Evolutionary conservation across 1,140 invertebrate genomes (phyloP).

Genomic region (Diploscapter pachys): DNA sequence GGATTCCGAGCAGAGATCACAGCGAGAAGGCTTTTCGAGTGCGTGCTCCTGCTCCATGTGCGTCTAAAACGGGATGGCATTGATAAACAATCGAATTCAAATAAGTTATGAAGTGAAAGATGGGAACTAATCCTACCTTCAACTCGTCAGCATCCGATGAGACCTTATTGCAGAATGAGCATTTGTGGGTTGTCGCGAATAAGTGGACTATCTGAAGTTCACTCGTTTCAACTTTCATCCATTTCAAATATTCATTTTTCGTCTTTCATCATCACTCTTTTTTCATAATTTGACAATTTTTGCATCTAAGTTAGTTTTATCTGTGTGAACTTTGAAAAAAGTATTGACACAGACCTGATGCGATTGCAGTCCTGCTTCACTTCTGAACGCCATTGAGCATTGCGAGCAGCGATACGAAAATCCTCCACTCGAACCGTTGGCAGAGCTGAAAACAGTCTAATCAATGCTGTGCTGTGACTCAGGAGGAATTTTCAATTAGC

Average conservation of each 20-base stretch:
- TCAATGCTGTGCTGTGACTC: no score
- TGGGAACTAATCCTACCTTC: neutral
- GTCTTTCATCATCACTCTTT: no score
- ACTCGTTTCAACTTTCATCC: no score
- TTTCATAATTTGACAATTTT: no score
- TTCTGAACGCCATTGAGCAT: slow-evolving; percentile 47
- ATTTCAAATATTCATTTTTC: no score
- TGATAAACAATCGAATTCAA: no score
- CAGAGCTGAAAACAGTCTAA: no score
- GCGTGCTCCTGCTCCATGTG: slow-evolving; percentile 2
- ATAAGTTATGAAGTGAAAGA: no score
- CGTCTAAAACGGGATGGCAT: neutral
- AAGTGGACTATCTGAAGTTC: slow-evolving; percentile 7
- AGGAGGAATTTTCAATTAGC: no score
- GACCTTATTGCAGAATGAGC: slow-evolving; percentile 21
- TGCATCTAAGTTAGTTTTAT: no score
- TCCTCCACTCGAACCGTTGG: no score
- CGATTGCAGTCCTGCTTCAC: slow-evolving; percentile 29
- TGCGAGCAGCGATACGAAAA: slow-evolving; percentile 38
- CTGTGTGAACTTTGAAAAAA: no score
- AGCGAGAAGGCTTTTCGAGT: slow-evolving; percentile 57
- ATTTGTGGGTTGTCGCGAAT: slow-evolving; percentile 34
- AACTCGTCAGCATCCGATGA: slow-evolving; percentile 3
- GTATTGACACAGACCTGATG: neutral
- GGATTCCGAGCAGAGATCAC: slow-evolving; percentile 85